A percentile compares a stretch with the other conserved stretches of the same genome.
phyloP scores from a whole-genome alignment of 2,797 vertebrate species.

The Tenualosa thibaudeaui region DNA sequence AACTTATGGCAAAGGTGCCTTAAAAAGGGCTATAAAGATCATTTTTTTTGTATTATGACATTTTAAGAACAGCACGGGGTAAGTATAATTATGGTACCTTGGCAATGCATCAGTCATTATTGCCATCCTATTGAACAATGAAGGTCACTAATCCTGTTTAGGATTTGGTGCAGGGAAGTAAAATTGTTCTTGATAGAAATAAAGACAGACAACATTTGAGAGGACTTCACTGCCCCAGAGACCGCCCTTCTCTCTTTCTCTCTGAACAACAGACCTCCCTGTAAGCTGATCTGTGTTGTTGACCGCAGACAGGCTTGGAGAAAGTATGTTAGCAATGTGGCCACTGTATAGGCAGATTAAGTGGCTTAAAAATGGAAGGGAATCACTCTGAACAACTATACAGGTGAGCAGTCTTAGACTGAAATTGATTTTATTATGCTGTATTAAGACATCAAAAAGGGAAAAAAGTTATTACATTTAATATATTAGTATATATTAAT shows the following conservation, averaged over 20 bases:
- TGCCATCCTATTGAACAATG: background rate
- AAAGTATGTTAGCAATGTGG: constrained; percentile 61
- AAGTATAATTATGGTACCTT: no score
- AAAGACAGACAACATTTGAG: constrained; percentile 1
- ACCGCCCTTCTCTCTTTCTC: background rate
- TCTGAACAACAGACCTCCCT: constrained; percentile 39
- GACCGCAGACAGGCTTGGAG: constrained; percentile 48
- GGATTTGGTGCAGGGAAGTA: background rate
- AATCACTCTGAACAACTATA: constrained; percentile 34
- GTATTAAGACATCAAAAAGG: background rate
- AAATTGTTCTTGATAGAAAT: background rate
- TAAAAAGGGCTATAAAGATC: background rate
- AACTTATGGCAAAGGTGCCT: background rate
- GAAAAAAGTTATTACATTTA: constrained; percentile 30
- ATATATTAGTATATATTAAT: background rate
- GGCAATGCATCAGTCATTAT: no score
- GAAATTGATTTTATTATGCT: constrained; percentile 18
- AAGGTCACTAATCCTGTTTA: background rate
- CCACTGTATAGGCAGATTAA: constrained; percentile 50
- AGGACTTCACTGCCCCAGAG: constrained; percentile 33
- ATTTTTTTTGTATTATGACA: background rate
- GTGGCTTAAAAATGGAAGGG: constrained; percentile 43
- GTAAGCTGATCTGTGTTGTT: constrained; percentile 61
- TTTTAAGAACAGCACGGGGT: no score
- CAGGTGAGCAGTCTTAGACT: constrained; percentile 26